A percentile compares a stretch with the other conserved stretches of the same genome.
These are phyloP conservation scores for Limnothrissa miodon DNA, from an alignment of 2,113 vertebrate genomes.

Conservation along the genomic window DNA sequence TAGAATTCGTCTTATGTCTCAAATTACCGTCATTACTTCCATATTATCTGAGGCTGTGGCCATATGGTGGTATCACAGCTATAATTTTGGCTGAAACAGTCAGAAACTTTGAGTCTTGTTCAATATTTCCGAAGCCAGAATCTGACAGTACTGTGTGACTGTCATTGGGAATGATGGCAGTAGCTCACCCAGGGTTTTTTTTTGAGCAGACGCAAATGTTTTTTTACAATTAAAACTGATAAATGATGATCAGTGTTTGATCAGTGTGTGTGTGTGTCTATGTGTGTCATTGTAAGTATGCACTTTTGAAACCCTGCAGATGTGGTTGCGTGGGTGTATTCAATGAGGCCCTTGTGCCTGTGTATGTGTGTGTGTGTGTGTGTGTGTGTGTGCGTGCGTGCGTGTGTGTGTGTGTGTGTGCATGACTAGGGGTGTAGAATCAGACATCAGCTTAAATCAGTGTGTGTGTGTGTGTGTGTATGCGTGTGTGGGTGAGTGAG, in stretches of 20 bases:
- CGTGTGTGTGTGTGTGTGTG: conserved; percentile 7
- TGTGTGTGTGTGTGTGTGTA: neutral
- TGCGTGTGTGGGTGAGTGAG: neutral
- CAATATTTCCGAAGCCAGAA: neutral
- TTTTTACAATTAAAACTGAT: neutral
- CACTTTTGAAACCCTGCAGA: neutral
- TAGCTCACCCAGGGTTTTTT: neutral
- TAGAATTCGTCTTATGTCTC: neutral
- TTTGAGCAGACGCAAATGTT: neutral
- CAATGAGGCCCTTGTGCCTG: too few relatives aligned
- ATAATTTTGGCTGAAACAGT: neutral
- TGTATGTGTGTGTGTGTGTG: conserved; percentile 12
- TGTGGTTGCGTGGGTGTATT: neutral
- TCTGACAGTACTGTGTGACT: neutral
- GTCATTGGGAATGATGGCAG: neutral
- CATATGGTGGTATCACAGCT: neutral
- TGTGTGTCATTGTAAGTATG: neutral
- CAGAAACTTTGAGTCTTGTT: neutral
- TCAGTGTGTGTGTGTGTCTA: neutral
- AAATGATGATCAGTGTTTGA: neutral
- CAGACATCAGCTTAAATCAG: neutral
- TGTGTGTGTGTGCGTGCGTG: conserved; percentile 28
- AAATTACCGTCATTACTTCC: neutral
- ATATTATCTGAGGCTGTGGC: neutral
- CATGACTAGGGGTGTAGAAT: neutral